Evolutionary conservation across 1,140 invertebrate species (phyloP).

Genomic region (Bombus confusus): DNA sequence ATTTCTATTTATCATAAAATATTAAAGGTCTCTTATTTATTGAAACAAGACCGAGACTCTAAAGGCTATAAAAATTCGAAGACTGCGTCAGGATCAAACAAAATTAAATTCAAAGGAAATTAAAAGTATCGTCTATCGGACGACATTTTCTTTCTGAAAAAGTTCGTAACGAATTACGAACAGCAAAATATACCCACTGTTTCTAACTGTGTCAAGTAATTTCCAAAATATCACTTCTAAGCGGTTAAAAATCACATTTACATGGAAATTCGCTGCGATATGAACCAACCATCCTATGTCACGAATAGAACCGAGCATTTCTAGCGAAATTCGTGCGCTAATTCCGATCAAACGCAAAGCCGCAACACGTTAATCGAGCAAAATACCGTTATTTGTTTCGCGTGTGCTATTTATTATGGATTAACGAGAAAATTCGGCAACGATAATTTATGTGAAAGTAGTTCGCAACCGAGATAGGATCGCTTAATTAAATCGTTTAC

Average conservation of each 20-base stretch:
- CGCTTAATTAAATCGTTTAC: constrained; percentile 39
- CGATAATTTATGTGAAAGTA: constrained; percentile 36
- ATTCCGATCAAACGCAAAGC: not conserved
- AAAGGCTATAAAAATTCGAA: not conserved
- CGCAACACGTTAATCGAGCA: constrained; percentile 3
- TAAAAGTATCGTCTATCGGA: not conserved
- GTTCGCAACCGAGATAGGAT: constrained; percentile 11
- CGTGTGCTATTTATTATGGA: constrained; percentile 28
- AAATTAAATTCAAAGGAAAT: too few species aligned
- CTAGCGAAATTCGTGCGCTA: not conserved
- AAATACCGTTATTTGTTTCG: constrained; percentile 27
- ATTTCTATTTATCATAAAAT: too few species aligned
- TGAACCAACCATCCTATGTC: too few species aligned
- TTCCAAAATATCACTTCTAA: too few species aligned
- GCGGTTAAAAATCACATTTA: too few species aligned
- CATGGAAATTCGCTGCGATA: too few species aligned
- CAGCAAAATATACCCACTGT: too few species aligned
- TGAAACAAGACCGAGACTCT: too few species aligned
- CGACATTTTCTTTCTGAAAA: too few species aligned
- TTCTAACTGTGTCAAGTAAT: too few species aligned
- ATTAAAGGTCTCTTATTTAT: not conserved
- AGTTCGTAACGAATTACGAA: too few species aligned
- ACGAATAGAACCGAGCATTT: not conserved
- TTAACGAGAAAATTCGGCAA: constrained; percentile 40
- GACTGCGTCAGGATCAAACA: not conserved